Conservation (phyloP, 2,113 vertebrate genomes). For the Cottus gobio region DNA sequence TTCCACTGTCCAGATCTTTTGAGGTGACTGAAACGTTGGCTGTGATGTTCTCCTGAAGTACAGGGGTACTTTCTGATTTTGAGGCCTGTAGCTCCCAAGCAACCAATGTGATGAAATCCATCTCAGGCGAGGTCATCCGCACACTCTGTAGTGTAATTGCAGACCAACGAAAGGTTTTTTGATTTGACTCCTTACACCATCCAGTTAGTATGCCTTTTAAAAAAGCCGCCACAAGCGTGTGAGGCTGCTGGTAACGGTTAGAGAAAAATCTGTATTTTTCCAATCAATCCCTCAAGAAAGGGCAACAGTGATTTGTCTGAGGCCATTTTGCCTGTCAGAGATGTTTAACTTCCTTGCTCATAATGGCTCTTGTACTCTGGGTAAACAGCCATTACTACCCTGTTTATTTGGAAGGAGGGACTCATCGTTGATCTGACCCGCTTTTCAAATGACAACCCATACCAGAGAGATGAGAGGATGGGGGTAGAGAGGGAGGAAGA, state of each 20-base stretch:
- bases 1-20: slow-evolving; percentile 48
- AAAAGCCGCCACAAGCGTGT: slow-evolving; percentile 40
- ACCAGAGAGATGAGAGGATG: slow-evolving; percentile 69
- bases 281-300: slow-evolving; percentile 77
- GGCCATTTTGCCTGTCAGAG: slow-evolving; percentile 82
- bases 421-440: slow-evolving; percentile 68
- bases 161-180: slow-evolving; percentile 65
- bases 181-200: slow-evolving; percentile 69
- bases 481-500: slow-evolving; percentile 43
- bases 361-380: slow-evolving; percentile 80
- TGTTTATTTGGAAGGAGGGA: slow-evolving; percentile 84
- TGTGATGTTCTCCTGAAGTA: slow-evolving; percentile 54
- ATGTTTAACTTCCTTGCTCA: slow-evolving; percentile 81
- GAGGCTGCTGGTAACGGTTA: slow-evolving; percentile 79
- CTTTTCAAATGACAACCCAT: slow-evolving; percentile 75
- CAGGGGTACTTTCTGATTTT: slow-evolving; percentile 43
- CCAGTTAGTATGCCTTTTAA: slow-evolving; percentile 57
- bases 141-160: slow-evolving; percentile 59
- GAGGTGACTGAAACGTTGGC: slow-evolving; percentile 36
- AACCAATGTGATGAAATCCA: slow-evolving; percentile 67
- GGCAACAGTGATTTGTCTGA: slow-evolving; percentile 82
- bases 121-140: slow-evolving; percentile 59
- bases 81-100: slow-evolving; percentile 26
- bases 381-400: slow-evolving; percentile 82
- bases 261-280: slow-evolving; percentile 70